Base-by-base conservation (phyloP, 2,888 invertebrate species). In the Rutpela maculata region DNA sequence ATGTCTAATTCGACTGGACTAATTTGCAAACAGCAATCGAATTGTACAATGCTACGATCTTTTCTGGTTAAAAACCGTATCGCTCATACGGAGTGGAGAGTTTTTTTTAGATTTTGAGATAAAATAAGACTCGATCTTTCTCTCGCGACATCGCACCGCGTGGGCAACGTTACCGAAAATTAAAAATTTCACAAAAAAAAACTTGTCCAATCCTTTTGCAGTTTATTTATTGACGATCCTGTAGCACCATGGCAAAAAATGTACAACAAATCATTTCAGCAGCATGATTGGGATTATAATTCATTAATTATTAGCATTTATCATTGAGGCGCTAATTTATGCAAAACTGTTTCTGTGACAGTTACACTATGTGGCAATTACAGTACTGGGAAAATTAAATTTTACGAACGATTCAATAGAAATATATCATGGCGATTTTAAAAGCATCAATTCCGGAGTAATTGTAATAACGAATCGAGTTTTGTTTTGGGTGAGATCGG, bases 221-320 rank as follows among this genome's bases (percentile, higher is more conserved):
- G 31, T 60, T 57, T 75, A 78, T 78, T 78, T 75, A 69, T 67
- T 78, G 75, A 71, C 55, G 75, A 69, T 35, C 35, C 75, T 65
- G 50, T 15, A 65, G 35, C n/a, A n/a, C 78, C 78, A 78, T 72
- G 75, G 78, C 75, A 72, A 78, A 75, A 75, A 56, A 31, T 71
- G 66, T 57, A 69, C 68, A 66, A 70, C 43, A 74, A 57, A 74
- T 65, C 43, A 74, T 60, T 11, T 43, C 10, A 35, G 18, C 22
- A 17, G 10, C 31, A n/a, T 7, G 11, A n/a, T 5, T 22, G 10
- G 11, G 5, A 22, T 38, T 22, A 43, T 43, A 43, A 65, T 43
- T 43, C 38, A 50, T 50, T 19, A 1, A 12, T 19, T 18, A 65
- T 17, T 43, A 19, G 7, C 11, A n/a, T 17, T 43, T 65, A 18